Evolutionary conservation across 2,797 vertebrate species (phyloP), one percentile per base, ranked within the genome.

Genomic region (Alca torda): DNA sequence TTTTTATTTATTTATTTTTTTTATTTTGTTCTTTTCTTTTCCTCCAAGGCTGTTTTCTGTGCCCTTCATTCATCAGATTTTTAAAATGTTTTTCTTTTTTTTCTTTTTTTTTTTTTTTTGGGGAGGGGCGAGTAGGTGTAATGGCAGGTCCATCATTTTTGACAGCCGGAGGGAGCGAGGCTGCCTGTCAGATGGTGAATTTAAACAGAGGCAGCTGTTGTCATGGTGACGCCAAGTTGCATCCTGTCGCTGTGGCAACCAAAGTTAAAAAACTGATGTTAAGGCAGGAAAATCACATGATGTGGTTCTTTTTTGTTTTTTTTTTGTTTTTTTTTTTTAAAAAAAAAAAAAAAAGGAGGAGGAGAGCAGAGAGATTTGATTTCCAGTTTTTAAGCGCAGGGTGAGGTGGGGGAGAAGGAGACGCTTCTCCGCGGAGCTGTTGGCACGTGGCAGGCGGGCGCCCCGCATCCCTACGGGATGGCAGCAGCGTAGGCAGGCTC

Each of bases 171-270:
- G 84, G 78, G 89, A 95, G 93, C 81, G 86, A 97, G 82, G 93
- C 94, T 96, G 97, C 95, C 97, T 98, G 98, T 98, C 98, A 98
- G 98, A 98, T 98, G 98, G 98, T 97, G 98, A 97, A 98, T 98
- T 97, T 98, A 97, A 98, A 98, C 98, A 98, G 98, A 98, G 97
- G 97, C 97, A 98, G 97, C 95, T 95, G 98, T 98, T 98, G 98
- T 97, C 98, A 98, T 98, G 98, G 98, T 51, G 94, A 98, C 85
- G n/a, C 97, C 95, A 97, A 98, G 98, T 98, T 98, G 98, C 98
- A 98, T 98, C 97, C 97, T 96, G 97, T 97, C 96, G 96, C 98
- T 91, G 97, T 98, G 97, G 98, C 97, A 98, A 98, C 98, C 95
- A 97, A 98, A 98, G 98, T 98, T 97, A 98, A 98, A 98, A 98